Evolutionary conservation across 2,113 vertebrate species (phyloP), one percentile per base, ranked within the genome.

Genomic region (Myotis yumanensis): DNA sequence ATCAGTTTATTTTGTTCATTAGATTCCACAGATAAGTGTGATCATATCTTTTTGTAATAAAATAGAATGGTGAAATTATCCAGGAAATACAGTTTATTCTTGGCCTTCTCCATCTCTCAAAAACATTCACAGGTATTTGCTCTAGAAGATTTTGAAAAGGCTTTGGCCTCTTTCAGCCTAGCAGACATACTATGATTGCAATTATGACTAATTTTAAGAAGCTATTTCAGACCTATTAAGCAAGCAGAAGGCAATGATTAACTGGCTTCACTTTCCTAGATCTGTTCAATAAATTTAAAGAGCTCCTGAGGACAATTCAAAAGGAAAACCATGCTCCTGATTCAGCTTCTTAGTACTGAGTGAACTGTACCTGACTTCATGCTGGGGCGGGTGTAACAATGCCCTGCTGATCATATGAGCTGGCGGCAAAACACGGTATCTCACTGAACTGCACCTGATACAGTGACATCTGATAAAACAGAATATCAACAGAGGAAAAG

Each of bases 221-320:
- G 23, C n/a, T 43, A n/a, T 82, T 79, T 57, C 57, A 88, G 64
- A 1, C 10, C 54, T 66, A n/a, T 84, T 76, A 72, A 90, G 25
- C 62, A 72, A 81, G 79, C 37, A 90, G 77, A 94, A 86, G 35
- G 25, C 28, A 87, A 57, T 54, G 37, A 54, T 83, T 51, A 93
- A 81, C 77, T 46, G 17, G 32, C 32, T 66, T 95, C 9, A 66
- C 46, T 51, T 85, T 94, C n/a, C 71, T 35, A 23, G 14, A 76
- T 43, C 66, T 57, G 57, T 66, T 88, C 18, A 32, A 69, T 59
- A 20, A 66, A 62, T 76, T 90, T 82, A 86, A 83, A 80, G 77
- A 68, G 73, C 52, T 93, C 17, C 9, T 73, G 52, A 22, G 25
- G 17, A 77, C 62, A 79, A 69, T 12, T 68, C 25, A 69, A 62